Percentiles rank a stretch among this genome's conserved stretches.
phyloP scores from a whole-genome alignment of 2,888 invertebrate species.

The Ectobius pallidus region DNA sequence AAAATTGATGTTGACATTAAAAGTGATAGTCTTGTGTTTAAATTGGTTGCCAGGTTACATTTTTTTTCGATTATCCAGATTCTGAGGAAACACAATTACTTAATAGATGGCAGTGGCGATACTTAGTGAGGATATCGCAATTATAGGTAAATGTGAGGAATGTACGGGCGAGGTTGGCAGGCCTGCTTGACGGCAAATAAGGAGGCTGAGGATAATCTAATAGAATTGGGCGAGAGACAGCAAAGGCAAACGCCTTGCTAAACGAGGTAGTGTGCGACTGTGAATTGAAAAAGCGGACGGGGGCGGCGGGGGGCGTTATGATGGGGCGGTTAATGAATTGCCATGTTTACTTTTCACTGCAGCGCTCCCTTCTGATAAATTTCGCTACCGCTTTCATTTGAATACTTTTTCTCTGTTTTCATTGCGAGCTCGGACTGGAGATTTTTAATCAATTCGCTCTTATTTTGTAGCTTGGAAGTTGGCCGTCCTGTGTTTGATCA shows the following conservation, averaged over 20 bases:
- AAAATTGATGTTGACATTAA: no score
- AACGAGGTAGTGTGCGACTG: slow-evolving; percentile 1
- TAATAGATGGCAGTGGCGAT: no score
- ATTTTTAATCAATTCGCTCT: slow-evolving; percentile 20
- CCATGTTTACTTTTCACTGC: slow-evolving; percentile 39
- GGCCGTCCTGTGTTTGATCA: no score
- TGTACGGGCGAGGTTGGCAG: no score
- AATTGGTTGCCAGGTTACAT: no score
- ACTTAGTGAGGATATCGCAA: no score
- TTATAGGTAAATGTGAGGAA: no score
- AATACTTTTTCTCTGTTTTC: slow-evolving; percentile 15
- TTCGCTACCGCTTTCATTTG: slow-evolving; percentile 24
- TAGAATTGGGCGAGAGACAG: slow-evolving; percentile 24
- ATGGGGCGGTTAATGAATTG: slow-evolving; percentile 40
- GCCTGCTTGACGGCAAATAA: slow-evolving; percentile 27
- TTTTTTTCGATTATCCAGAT: no score
- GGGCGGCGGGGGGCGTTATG: slow-evolving; percentile 33
- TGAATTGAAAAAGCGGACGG: slow-evolving; percentile 19
- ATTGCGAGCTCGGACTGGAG: not conserved
- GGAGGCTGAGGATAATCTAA: slow-evolving; percentile 33
- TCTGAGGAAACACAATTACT: no score
- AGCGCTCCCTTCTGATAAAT: slow-evolving; percentile 35
- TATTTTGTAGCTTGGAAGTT: not conserved
- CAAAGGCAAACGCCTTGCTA: slow-evolving; percentile 13
- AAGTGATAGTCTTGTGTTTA: no score